A percentile compares a stretch with the other conserved stretches of the same genome.
phyloP scores from a whole-genome alignment of 1,140 invertebrate genomes.

The Wiebesia pumilae region DNA sequence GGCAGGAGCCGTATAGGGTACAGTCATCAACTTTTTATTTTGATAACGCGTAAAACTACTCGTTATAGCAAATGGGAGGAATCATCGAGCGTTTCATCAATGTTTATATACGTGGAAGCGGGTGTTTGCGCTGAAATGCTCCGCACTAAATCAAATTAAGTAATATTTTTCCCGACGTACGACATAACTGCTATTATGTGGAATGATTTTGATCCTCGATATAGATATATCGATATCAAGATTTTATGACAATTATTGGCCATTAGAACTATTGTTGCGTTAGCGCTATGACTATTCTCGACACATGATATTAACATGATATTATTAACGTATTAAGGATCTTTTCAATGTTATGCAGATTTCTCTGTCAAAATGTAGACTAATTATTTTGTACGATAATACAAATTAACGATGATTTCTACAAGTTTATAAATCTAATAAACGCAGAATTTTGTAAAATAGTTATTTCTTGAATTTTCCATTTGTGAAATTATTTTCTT shows the following conservation, averaged over 20 bases:
- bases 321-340: background rate
- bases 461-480: too few species aligned
- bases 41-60: background rate
- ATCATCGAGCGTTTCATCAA: background rate
- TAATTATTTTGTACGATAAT: too few species aligned
- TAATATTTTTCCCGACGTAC: background rate
- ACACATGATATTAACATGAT: background rate
- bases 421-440: too few species aligned
- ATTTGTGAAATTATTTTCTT: background rate
- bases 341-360: too few species aligned
- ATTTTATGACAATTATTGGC: background rate
- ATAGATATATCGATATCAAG: background rate
- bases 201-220: background rate
- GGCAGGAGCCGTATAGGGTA: too few species aligned
- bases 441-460: too few species aligned
- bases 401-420: too few species aligned
- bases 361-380: too few species aligned
- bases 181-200: background rate
- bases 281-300: background rate
- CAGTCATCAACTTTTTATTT: background rate
- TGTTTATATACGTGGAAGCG: background rate
- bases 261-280: background rate
- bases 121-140: background rate
- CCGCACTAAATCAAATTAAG: background rate
- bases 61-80: slow-evolving; percentile 12